Base-by-base conservation (phyloP, 2,888 invertebrate genomes). In the Axea sp. region DNA sequence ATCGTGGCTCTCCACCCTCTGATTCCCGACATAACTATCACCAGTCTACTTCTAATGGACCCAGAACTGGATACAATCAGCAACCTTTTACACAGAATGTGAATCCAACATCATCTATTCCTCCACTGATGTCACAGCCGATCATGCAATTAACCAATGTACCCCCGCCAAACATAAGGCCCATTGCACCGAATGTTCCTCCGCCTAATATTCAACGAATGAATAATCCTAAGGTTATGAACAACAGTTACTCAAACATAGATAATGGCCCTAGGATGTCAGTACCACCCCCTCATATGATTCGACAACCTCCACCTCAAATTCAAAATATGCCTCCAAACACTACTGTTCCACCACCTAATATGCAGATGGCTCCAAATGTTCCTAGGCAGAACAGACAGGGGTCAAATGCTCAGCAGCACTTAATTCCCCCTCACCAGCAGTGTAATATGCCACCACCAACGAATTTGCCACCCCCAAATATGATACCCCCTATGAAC, bases 381-480 rank as follows among this genome's bases (percentile, higher is more conserved):
- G 84, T 78, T 76, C 83, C 62, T 76, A 84, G 79, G 35, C 75
- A 83, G 83, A 92, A 88, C 72, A 83, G 89, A 3, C 81, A 89
- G 67, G 88, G 89, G 3, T 87, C 76, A 35, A 87, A 87, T 60
- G 19, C 76, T 5, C 80, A 76, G 35, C 81, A 78, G 7, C 79
- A 78, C 9, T 59, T 77, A 15, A 57, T 78, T 6, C 73, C 81
- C 0, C 73, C 77, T 2, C 77, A 80, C 0, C 80, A 78, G 6
- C 80, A 78, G 22, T 78, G 80, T 45, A 76, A 68, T 24, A 77
- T 78, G 43, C 76, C 78, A 31, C 78, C 77, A 1, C 77, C 78
- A 3, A 69, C 72, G 12, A 69, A 78, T 35, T 49, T 80, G 22
- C 81, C 83, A 9, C 72, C 81, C 1, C 74, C 81, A 4, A 82